Base-by-base conservation (phyloP, 2,113 vertebrate species). In the Catharus bicknelli region DNA sequence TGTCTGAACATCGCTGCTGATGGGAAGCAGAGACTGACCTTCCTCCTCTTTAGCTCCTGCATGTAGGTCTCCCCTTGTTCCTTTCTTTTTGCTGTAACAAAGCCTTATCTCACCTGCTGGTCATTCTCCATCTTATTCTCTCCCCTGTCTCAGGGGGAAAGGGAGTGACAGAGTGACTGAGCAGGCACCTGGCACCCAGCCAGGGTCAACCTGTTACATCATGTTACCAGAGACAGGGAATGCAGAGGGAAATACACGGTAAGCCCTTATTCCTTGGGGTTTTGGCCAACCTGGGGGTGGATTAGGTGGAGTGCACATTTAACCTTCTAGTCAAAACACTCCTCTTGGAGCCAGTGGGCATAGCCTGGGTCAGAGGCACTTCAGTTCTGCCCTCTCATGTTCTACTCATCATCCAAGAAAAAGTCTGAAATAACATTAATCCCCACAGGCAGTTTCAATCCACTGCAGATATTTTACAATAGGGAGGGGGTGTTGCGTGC, bases 1-100 rank as follows among this genome's bases (percentile, higher is more conserved):
- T 3, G 27, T 23, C 8, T 2, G 0, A 38, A 13, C 50, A 54
- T 70, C 0, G 0, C 68, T 42, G 36, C 21, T 70, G 36, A 23
- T 8, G 50, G 48, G 68, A 54, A 53, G 27, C 10, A 23, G 15
- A 54, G 20, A 53, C 27, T 40, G 68, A 54, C 2, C 50, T 32
- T 30, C 8, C 9, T 53, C 27, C 27, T 53, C 36, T 53, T 70
- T 12, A 18, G 27, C 36, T 40, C 68, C 17, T 53, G 48, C 2
- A 4, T 0, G 2, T 16, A 70, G 27, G 32, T 53, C 21, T 54
- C 68, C 0, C 0, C 21, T 53, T 32, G 11, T 32, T 40, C 22
- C 36, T 18, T 70, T 23, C 15, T 32, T 53, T 70, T 23, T 40
- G 27, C 20, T 40, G 27, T 13, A 23, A 13, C 25, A 13, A 70